Base-by-base conservation (phyloP, 2,797 vertebrate genomes). In the Cebuella pygmaea region DNA sequence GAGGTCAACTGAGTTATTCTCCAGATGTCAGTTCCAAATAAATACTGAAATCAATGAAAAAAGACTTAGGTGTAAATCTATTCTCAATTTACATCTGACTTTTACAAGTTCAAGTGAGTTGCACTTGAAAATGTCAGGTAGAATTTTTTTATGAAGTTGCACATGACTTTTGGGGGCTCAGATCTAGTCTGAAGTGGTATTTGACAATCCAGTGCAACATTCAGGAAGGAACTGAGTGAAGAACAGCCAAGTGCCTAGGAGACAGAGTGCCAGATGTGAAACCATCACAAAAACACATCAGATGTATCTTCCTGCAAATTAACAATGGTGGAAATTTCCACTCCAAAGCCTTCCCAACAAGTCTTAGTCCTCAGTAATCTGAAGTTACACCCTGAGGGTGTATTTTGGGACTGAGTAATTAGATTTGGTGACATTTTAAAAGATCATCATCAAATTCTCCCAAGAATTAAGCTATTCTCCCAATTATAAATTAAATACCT, bases 11-110 rank as follows among this genome's bases (percentile, higher is more conserved):
- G 93, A 96, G 87, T 96, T 90, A 93, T 75, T 96, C 78, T 96
- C 61, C 83, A 95, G 97, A 98, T 94, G 90, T 96, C 95, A 97
- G 94, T 41, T 95, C 74, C 96, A 94, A 94, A 97, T 92, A 93
- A 94, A 97, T 7, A 72, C 92, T 19, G 1, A 82, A 97, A 96
- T 48, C 91, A 81, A 93, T 93, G 84, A 88, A 57, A 94, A 17
- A 93, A 83, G 86, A 55, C 84, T 96, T 78, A 83, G 97, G 93
- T 57, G 26, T 67, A 97, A 96, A 97, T 95, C 95, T 75, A 87
- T 72, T 96, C 97, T 94, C 96, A 82, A 88, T 92, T 93, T 94
- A 81, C 36, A 83, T 84, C 95, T 95, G 97, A 97, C 96, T 97
- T 96, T 95, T 86, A 86, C 2, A 39, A 86, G 96, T 97, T 95